Evolutionary conservation across 2,113 vertebrate species (phyloP), one percentile per base, ranked within the genome.

Genomic region (Syngnathus floridae): DNA sequence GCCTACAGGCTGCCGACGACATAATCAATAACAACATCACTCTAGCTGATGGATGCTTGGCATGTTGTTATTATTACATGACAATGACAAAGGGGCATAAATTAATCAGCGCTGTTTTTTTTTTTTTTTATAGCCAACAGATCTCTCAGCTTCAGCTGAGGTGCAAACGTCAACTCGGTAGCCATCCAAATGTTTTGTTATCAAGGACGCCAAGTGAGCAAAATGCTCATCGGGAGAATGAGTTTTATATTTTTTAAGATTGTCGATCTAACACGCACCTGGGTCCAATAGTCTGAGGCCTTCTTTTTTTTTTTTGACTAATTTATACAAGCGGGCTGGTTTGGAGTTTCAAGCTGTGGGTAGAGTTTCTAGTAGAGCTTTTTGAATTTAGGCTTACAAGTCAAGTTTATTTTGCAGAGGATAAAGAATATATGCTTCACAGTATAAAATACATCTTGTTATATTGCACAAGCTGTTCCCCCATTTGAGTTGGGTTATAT

Each of bases 11-110:
- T 21, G 19, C 19, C n/a, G 6, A 6, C 43, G 59, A 68, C 26
- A 69, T 21, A 56, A 68, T 65, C 54, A 51, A 74, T 71, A 64
- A 45, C 63, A 43, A 41, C 11, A 17, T 55, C 19, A 46, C 31
- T 31, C 8, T 12, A 48, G 54, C 37, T 49, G 59, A 57, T 59
- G 60, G 11, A 55, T n/a, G 41, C n/a, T 26, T 49, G 64, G 26
- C 48, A 36, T 75, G 75, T 52, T 54, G 46, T 64, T 64, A 64
- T 66, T 65, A 46, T 67, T 64, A 62, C 46, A 40, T 48, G 2
- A 62, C 59, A 72, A 37, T 62, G 43, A 70, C 48, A 35, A 19
- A 43, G 65, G 36, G 56, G 69, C 55, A 60, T 58, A 62, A 57
- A 81, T 64, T 12, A 70, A 69, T 37, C 62, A 17, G 41, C 41